Conservation (phyloP, 23 tunicate genomes). For the Clavelina lepadiformis region DNA sequence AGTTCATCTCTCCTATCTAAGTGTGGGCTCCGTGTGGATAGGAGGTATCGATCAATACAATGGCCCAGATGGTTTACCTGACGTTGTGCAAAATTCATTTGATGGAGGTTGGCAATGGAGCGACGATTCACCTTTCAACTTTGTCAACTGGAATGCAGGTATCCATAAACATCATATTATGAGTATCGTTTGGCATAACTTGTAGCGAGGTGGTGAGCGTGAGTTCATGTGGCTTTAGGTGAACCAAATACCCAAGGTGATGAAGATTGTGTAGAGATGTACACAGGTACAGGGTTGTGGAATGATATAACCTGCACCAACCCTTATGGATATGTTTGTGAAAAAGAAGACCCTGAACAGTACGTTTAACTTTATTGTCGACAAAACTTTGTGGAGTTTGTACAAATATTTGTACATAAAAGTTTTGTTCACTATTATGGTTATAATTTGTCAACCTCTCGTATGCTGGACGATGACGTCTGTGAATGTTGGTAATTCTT, state of each 20-base stretch:
- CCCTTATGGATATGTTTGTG: slow-evolving; percentile 56
- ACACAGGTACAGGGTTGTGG: slow-evolving; percentile 43
- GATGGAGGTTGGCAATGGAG: slow-evolving; percentile 85
- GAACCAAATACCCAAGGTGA: slow-evolving; percentile 60
- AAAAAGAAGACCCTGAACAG: slow-evolving; percentile 57
- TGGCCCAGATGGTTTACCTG: slow-evolving; percentile 52
- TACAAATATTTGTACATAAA: too few species aligned
- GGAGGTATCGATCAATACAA: slow-evolving; percentile 53
- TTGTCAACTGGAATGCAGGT: slow-evolving; percentile 74
- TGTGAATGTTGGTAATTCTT: too few species aligned
- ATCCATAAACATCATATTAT: neutral
- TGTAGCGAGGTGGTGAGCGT: neutral
- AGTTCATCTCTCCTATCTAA: slow-evolving; percentile 20
- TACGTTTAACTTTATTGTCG: slow-evolving; percentile 7
- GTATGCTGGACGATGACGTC: too few species aligned
- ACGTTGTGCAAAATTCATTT: slow-evolving; percentile 20
- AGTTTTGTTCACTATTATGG: too few species aligned
- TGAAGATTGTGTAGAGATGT: slow-evolving; percentile 66
- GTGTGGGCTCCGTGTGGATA: slow-evolving; percentile 36
- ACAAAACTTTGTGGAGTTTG: neutral
- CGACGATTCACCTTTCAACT: slow-evolving; percentile 73
- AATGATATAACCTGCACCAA: slow-evolving; percentile 52
- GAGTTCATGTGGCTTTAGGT: slow-evolving; percentile 13
- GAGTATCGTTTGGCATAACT: neutral
- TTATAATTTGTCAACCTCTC: too few species aligned